Percentiles rank a stretch among this genome's conserved stretches.
Evolutionary conservation across 1,140 invertebrate genomes (phyloP).

Genomic region (Cheumatopsyche charites): DNA sequence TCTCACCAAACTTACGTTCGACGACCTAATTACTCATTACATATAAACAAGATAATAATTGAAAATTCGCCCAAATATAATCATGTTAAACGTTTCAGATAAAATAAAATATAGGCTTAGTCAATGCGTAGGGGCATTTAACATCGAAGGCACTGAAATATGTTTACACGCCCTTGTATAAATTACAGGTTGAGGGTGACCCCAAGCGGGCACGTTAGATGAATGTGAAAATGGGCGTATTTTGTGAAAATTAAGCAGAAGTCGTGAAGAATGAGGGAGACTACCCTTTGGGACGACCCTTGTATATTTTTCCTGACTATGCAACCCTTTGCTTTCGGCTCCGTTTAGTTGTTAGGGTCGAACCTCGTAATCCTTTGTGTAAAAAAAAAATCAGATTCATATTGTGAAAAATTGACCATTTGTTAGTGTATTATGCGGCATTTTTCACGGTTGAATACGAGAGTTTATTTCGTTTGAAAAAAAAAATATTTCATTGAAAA

Average conservation of each 20-base stretch:
- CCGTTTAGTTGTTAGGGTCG: background rate
- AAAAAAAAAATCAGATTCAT: too few relatives aligned
- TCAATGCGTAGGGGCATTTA: background rate
- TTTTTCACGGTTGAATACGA: too few relatives aligned
- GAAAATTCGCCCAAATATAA: background rate
- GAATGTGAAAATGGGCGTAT: constrained; percentile 26
- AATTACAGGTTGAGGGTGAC: constrained; percentile 14
- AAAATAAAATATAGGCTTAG: background rate
- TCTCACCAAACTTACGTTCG: too few relatives aligned
- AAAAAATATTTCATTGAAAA: too few relatives aligned
- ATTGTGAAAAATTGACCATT: too few relatives aligned
- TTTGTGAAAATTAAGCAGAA: constrained; percentile 27
- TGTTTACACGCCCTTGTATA: constrained; percentile 22
- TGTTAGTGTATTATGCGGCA: too few relatives aligned
- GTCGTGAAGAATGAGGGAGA: constrained; percentile 24
- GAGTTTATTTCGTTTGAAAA: too few relatives aligned
- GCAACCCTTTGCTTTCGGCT: constrained; percentile 18
- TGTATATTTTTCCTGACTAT: constrained; percentile 27
- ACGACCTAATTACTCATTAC: too few relatives aligned
- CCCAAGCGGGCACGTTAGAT: constrained; percentile 9
- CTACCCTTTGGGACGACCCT: constrained; percentile 23
- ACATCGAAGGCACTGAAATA: background rate
- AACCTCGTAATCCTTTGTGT: too few relatives aligned
- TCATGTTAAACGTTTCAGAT: background rate
- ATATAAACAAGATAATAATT: too few relatives aligned